Evolutionary conservation across 2,797 vertebrate species (phyloP), one percentile per base, ranked within the genome.

Genomic region (Sebastes taczanowskii): DNA sequence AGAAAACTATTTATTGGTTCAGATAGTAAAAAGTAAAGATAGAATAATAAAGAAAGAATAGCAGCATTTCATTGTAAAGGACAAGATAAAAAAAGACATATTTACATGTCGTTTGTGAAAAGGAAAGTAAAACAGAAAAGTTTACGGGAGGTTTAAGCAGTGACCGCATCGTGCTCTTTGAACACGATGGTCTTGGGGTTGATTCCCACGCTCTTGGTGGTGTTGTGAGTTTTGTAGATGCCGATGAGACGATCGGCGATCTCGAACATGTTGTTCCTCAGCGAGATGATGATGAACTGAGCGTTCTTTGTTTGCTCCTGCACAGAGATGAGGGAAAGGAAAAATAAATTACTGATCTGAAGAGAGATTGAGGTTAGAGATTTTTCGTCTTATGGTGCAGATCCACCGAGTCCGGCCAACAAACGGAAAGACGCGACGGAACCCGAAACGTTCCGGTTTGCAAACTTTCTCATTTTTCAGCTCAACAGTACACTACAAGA

Each of bases 201-300:
- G 81, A 96, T 97, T 7, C 94, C 97, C 85, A 98, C 97, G 0
- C 95, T 99, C 91, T 99, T 99, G 0, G 98, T 99, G 91, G 96
- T 97, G 86, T 99, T 99, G 86, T 97, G 95, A 0, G 98, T 99
- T 91, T 99, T 99, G 81, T 97, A 99, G 88, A 99, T 99, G 58
- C 99, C 99, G 29, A 99, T 97, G 56, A 99, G 95, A 27, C 98
- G 96, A 76, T 99, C 98, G 0, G 98, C 96, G 4, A 99, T 99
- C 93, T 99, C 99, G 72, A 99, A 99, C 99, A 99, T 99, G 95
- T 99, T 99, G 96, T 99, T 98, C 85, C 99, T 95, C 94, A 99
- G 94, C 20, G 98, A 99, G 94, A 99, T 99, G 86, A 99, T 97
- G 89, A 99, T 99, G 81, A 99, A 99, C 86, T 99, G 99, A 59